Evolutionary conservation across 1,140 invertebrate genomes (phyloP).

Genomic region (Drosophila arawakana): DNA sequence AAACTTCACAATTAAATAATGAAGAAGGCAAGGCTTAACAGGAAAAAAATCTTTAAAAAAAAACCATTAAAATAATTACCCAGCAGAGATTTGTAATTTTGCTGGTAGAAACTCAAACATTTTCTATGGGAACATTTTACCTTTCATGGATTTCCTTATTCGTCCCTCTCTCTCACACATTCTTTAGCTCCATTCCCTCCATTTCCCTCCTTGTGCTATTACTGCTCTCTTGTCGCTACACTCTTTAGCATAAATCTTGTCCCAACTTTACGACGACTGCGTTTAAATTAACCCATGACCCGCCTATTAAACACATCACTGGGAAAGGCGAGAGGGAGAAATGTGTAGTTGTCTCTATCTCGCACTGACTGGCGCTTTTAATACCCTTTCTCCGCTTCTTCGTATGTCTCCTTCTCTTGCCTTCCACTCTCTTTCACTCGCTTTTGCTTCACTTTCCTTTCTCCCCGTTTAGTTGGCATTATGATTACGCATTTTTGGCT

Average conservation of each 20-base stretch:
- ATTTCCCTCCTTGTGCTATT: too few species aligned
- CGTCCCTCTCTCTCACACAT: not conserved
- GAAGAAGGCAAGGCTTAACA: too few species aligned
- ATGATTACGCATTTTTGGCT: slow-evolving; percentile 67
- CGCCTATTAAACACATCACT: slow-evolving; percentile 20
- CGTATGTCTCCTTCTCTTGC: not conserved
- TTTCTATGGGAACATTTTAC: too few species aligned
- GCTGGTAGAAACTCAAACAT: too few species aligned
- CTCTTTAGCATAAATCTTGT: not conserved
- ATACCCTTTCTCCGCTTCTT: not conserved
- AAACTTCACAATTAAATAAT: too few species aligned
- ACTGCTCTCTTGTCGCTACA: not conserved
- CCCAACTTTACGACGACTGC: slow-evolving; percentile 19
- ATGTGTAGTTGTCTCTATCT: not conserved
- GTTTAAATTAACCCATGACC: slow-evolving; percentile 22
- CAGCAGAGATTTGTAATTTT: too few species aligned
- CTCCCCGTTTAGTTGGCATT: slow-evolving; percentile 26
- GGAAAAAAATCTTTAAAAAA: too few species aligned
- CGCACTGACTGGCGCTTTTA: not conserved
- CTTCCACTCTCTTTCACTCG: not conserved
- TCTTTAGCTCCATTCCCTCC: too few species aligned
- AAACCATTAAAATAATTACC: too few species aligned
- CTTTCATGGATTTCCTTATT: not conserved
- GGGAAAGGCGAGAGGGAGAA: not conserved
- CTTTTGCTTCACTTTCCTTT: not conserved